Conservation (phyloP, 2,797 vertebrate genomes). For the Sebastes kiyomatsui region DNA sequence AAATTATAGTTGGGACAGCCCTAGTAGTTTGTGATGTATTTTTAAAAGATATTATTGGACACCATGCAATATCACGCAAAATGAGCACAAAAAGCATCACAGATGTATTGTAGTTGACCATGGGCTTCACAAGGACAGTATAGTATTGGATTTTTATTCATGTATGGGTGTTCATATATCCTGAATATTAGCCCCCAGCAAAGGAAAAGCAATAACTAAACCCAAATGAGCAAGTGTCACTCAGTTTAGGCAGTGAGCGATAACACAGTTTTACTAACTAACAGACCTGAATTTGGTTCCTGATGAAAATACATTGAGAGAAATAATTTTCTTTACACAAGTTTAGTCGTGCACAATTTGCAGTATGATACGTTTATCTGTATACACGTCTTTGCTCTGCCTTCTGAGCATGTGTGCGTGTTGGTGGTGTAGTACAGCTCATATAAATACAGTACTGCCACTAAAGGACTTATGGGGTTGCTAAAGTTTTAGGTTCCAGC, state of each 20-base stretch:
- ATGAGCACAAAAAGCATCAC: background rate
- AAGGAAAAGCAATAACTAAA: background rate
- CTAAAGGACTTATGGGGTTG: background rate
- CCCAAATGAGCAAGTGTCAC: background rate
- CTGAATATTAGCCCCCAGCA: background rate
- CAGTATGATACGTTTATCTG: background rate
- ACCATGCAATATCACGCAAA: too few species aligned
- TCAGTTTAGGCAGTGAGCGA: background rate
- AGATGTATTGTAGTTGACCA: background rate
- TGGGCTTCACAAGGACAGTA: background rate
- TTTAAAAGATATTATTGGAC: background rate
- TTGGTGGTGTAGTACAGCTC: background rate
- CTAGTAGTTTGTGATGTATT: too few species aligned
- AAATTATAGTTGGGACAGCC: too few species aligned
- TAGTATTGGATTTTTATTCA: background rate
- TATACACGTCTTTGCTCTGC: background rate
- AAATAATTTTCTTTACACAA: background rate
- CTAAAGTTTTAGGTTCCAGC: background rate
- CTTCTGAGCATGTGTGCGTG: background rate
- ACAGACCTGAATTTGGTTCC: background rate
- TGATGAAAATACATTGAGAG: background rate
- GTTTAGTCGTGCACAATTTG: background rate
- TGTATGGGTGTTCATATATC: background rate
- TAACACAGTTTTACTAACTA: background rate
- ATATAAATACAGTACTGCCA: background rate